Evolutionary conservation across 2,797 vertebrate species (phyloP).

Genomic region (Tokudaia muenninki): DNA sequence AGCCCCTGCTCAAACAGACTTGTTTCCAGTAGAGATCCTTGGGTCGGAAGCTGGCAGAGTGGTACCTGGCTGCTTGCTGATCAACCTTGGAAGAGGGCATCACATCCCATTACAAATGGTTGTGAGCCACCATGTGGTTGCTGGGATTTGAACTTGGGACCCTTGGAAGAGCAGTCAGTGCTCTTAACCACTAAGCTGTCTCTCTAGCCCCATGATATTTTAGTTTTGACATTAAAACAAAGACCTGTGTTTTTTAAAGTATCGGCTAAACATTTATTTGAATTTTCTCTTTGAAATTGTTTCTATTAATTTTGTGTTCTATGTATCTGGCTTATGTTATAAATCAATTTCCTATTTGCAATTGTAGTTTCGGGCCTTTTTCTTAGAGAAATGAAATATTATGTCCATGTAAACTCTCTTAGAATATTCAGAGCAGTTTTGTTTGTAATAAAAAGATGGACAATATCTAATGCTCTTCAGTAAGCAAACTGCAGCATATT

Average conservation of each 20-base stretch:
- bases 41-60: background rate
- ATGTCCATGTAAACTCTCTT: background rate
- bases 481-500: background rate
- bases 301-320: conserved; percentile 60
- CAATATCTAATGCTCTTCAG: background rate
- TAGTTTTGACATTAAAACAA: background rate
- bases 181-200: background rate
- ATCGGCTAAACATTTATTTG: conserved; percentile 49
- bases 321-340: conserved; percentile 33
- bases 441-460: conserved; percentile 21
- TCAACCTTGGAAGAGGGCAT: background rate
- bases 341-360: conserved; percentile 41
- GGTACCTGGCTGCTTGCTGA: background rate
- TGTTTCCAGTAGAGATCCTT: conserved; percentile 25
- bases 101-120: background rate
- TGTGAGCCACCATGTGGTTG: background rate
- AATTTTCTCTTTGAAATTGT: conserved; percentile 21
- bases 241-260: background rate
- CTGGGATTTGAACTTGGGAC: background rate
- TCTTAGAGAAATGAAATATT: conserved; percentile 47
- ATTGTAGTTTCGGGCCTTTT: conserved; percentile 28
- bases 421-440: background rate
- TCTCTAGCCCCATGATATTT: background rate
- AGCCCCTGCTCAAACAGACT: background rate
- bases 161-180: background rate